Evolutionary conservation across 2,888 invertebrate genomes (phyloP).

Genomic region (Xanthorhoe designata): DNA sequence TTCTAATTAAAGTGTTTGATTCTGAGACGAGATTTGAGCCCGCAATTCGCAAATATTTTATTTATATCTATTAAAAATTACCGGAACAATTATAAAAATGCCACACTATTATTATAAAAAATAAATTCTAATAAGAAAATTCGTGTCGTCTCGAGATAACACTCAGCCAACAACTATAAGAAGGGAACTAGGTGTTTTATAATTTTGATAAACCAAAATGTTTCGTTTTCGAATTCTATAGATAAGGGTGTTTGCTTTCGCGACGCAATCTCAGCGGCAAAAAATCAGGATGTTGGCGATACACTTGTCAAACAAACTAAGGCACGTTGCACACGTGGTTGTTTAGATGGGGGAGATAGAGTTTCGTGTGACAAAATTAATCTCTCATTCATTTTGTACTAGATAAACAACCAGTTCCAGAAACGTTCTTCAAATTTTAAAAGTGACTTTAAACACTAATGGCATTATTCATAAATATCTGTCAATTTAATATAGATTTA

Average conservation of each 20-base stretch:
- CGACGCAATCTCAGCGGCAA: slow-evolving; percentile 69
- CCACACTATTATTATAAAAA: slow-evolving; percentile 13
- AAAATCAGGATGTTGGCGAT: slow-evolving; percentile 76
- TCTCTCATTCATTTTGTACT: neutral
- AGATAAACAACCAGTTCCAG: neutral
- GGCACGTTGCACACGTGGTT: slow-evolving; percentile 16
- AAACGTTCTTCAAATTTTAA: no score
- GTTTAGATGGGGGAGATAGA: slow-evolving; percentile 14
- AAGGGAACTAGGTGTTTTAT: slow-evolving; percentile 57
- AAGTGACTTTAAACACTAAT: no score
- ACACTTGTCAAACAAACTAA: slow-evolving; percentile 54
- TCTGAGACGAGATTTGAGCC: no score
- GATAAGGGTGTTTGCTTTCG: slow-evolving; percentile 76
- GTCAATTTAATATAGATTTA: no score
- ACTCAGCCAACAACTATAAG: slow-evolving; percentile 38
- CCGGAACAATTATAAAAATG: neutral
- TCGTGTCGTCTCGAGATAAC: slow-evolving; percentile 35
- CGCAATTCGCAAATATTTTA: no score
- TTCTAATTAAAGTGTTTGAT: no score
- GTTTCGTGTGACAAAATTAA: slow-evolving; percentile 3
- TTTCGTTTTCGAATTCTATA: slow-evolving; percentile 60
- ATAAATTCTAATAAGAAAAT: slow-evolving; percentile 38
- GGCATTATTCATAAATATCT: no score
- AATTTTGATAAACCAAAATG: slow-evolving; percentile 68
- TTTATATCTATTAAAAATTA: no score